Conservation (phyloP, 2,888 invertebrate species). For the Epinotia bilunana region DNA sequence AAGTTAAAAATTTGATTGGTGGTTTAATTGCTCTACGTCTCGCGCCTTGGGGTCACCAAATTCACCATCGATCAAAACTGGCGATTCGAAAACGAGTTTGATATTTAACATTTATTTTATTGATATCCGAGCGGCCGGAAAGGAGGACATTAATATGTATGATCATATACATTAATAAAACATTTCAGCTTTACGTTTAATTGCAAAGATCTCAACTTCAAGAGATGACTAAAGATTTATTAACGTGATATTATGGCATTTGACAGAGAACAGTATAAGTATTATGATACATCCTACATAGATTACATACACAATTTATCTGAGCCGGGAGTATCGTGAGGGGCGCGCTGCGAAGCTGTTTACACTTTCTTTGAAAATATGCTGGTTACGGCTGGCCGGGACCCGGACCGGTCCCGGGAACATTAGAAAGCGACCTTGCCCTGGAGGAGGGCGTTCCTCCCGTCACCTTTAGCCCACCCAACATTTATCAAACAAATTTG, state of each 20-base stretch:
- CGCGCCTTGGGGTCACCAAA: neutral
- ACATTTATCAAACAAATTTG: conserved; percentile 28
- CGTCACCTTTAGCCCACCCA: conserved; percentile 52
- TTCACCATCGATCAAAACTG: neutral
- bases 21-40: neutral
- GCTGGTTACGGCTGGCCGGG: conserved; percentile 34
- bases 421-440: conserved; percentile 80
- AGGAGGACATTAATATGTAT: conserved; percentile 21
- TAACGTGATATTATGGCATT: too few species aligned
- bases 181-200: conserved; percentile 6
- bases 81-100: conserved; percentile 30
- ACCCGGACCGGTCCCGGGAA: conserved; percentile 67
- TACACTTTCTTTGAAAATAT: conserved; percentile 43
- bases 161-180: neutral
- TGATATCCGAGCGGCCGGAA: neutral
- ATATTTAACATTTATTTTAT: conserved; percentile 6
- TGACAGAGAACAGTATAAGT: too few species aligned
- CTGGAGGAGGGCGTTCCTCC: conserved; percentile 73
- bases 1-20: neutral
- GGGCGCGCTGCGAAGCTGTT: conserved; percentile 9
- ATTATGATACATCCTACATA: neutral
- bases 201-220: neutral
- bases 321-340: conserved; percentile 13
- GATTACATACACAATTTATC: neutral
- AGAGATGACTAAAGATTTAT: too few species aligned